Percentiles rank a stretch among this genome's conserved stretches.
These are phyloP conservation scores for Oryctes rhinoceros DNA, from an alignment of 1,140 invertebrate species.

Conservation along the genomic window DNA sequence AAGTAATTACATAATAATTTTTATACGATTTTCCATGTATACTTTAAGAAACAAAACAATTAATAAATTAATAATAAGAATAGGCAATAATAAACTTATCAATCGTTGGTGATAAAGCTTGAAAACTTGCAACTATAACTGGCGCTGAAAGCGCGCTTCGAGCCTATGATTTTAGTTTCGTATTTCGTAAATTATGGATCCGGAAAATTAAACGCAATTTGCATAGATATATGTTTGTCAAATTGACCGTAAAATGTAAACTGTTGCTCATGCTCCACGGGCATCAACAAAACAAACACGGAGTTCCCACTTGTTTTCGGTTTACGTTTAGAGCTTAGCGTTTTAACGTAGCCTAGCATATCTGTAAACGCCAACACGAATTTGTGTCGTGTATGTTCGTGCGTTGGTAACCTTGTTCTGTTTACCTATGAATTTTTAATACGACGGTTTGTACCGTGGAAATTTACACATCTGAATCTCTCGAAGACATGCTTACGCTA, in stretches of 20 bases:
- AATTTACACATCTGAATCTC: neutral
- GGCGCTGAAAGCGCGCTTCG: neutral
- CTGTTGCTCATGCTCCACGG: slow-evolving; percentile 5
- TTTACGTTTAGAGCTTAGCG: neutral
- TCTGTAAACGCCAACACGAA: neutral
- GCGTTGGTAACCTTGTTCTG: slow-evolving; percentile 17
- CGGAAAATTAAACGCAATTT: slow-evolving; percentile 26
- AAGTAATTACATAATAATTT: too few species aligned
- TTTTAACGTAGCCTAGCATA: slow-evolving; percentile 18
- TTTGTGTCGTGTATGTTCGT: slow-evolving; percentile 9
- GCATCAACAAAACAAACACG: slow-evolving; percentile 11
- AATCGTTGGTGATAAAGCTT: too few species aligned
- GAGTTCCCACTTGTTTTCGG: slow-evolving; percentile 31
- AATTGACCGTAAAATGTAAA: slow-evolving; percentile 23
- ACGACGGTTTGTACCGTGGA: neutral
- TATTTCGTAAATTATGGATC: slow-evolving; percentile 13
- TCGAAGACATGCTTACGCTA: too few species aligned
- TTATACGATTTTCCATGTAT: too few species aligned
- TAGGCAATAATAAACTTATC: too few species aligned
- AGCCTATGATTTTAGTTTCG: neutral
- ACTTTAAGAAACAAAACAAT: too few species aligned
- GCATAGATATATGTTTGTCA: slow-evolving; percentile 18
- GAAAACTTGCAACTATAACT: too few species aligned
- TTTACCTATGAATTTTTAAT: slow-evolving; percentile 20
- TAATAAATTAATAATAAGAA: too few species aligned